These are phyloP conservation scores for Aramus guarauna DNA, from an alignment of 2,113 vertebrate species.

Conservation along the genomic window DNA sequence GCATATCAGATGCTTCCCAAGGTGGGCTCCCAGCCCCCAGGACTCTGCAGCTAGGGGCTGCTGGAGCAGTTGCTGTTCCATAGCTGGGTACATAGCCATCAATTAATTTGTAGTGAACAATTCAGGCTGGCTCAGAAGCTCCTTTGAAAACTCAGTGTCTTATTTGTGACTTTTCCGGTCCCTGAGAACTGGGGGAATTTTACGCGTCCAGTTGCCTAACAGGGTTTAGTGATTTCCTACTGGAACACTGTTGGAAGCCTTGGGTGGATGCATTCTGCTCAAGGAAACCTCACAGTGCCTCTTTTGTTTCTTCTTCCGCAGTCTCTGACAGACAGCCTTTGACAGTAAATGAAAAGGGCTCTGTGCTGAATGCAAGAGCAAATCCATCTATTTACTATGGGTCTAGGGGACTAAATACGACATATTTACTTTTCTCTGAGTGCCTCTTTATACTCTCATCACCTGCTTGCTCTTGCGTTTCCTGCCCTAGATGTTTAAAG, in stretches of 20 bases:
- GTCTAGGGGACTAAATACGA: background rate
- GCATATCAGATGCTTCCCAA: background rate
- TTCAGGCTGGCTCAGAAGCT: background rate
- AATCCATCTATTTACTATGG: background rate
- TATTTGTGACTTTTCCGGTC: background rate
- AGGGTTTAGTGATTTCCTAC: background rate
- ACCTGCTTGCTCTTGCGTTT: slow-evolving; percentile 21
- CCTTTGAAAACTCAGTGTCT: background rate
- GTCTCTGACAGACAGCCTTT: slow-evolving; percentile 13
- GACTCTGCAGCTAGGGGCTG: background rate
- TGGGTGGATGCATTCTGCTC: background rate
- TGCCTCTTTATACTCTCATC: background rate
- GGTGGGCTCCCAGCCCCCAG: background rate
- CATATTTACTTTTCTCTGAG: slow-evolving; percentile 17
- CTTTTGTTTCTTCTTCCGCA: slow-evolving; percentile 19
- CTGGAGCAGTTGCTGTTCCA: background rate
- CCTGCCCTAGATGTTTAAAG: background rate
- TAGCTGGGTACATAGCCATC: background rate
- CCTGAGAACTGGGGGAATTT: background rate
- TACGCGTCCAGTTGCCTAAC: background rate
- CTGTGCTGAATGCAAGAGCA: background rate
- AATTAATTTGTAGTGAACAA: background rate
- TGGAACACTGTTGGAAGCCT: background rate
- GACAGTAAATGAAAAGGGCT: slow-evolving; percentile 19
- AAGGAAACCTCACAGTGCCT: background rate